A percentile compares a stretch with the other conserved stretches of the same genome.
Conservation (phyloP, 2,888 invertebrate species). For the Eumacrocentrus americanus region DNA sequence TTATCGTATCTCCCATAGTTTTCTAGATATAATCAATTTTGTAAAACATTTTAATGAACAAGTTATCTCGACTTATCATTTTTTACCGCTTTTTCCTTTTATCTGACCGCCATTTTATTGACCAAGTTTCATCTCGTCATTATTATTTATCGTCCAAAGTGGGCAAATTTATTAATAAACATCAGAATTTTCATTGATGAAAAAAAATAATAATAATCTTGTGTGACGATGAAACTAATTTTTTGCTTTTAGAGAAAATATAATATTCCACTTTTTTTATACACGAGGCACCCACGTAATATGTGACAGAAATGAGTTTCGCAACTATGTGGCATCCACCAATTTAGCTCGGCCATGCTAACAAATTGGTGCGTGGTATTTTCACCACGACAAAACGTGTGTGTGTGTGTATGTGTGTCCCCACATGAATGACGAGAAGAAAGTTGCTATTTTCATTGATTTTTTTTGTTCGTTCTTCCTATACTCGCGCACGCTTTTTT, state of each 20-base stretch:
- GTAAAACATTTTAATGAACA: no score
- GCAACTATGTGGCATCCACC: constrained; percentile 24
- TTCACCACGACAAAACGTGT: background rate
- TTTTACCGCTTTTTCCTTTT: no score
- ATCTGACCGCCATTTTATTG: no score
- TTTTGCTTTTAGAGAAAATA: background rate
- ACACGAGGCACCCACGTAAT: constrained; percentile 3
- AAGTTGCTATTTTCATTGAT: constrained; percentile 1
- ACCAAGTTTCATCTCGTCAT: no score
- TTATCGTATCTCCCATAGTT: no score
- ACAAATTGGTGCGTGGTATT: constrained; percentile 27
- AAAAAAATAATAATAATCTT: constrained; percentile 8
- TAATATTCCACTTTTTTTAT: background rate
- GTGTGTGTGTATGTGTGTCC: background rate
- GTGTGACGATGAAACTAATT: background rate
- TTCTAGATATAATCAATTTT: no score
- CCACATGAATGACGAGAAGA: constrained; percentile 6
- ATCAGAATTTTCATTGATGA: background rate
- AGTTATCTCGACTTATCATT: no score
- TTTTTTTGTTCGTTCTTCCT: background rate
- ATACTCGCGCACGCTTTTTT: background rate
- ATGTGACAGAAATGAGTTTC: constrained; percentile 26
- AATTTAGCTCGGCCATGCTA: constrained; percentile 18
- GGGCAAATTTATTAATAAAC: background rate
- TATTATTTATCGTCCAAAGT: background rate